Base-by-base conservation (phyloP, 53 echinoderm and acorn worm genomes). In the Temnopleurus reevesii region DNA sequence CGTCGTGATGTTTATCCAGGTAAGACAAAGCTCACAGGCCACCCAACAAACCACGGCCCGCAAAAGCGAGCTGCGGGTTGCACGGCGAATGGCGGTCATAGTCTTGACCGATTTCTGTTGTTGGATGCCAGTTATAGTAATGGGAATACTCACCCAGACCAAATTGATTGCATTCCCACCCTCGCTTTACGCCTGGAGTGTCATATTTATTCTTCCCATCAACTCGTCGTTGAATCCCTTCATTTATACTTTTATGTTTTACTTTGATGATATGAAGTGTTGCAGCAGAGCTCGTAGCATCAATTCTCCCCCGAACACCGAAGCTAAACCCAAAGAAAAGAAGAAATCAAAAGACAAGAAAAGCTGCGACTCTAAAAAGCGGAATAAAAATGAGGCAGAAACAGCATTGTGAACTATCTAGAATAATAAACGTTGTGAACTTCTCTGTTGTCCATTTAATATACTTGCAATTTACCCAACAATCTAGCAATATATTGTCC, bases 141-240 rank as follows among this genome's bases (percentile, higher is more conserved):
- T 92, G 66, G 92, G 94, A 17, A 92, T 94, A 29, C 58, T 94
- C 0, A 77, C 89, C 0, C 89, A 89, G 55, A 84, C 83, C 4
- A 64, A 86, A 28, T 19, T 19, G 8, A 59, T 93, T 3, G 53
- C 6, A 26, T 29, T 55, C 4, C 54, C 53, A 12, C 19, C 55
- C 27, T 82, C 82, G 3, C 31, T 82, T 3, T 82, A 82, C 17
- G 29, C 77, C 45, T 77, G 77, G 77, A 77, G 21, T 46, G 77
- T 77, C 77, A 77, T 77, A 6, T 46, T 77, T 26, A 77, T 77
- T 15, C 23, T 77, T 9, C 77, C 77, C 9, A 77, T 77, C 77
- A 77, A 77, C 77, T 77, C 77, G 5, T 18, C 46, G 0, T 5
- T 77, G 23, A 77, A 77, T 46, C 77, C 77, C 4, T 45, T 77